Conservation (phyloP, 30 jellyfish, hydroid and myxozoan species). For the Aurelia aurita region DNA sequence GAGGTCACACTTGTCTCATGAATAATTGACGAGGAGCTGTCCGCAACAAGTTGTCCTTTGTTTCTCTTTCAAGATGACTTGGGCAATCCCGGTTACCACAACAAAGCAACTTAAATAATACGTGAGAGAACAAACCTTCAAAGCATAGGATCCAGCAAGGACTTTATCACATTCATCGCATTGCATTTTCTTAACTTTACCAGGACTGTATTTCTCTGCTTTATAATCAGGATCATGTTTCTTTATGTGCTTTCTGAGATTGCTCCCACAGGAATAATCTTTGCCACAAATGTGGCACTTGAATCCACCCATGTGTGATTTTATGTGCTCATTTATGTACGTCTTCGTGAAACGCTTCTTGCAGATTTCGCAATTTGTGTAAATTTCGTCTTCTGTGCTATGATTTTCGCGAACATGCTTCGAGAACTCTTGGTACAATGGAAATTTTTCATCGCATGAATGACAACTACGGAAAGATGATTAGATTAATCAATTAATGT, state of each 20-base stretch:
- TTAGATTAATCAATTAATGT: too few species aligned
- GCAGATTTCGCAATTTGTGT: conserved; percentile 31
- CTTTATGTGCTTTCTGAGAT: conserved; percentile 56
- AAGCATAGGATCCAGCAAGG: conserved; percentile 47
- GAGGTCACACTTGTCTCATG: too few species aligned
- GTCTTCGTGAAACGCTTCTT: conserved; percentile 32
- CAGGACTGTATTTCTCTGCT: conserved; percentile 23
- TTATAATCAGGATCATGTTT: conserved; percentile 54
- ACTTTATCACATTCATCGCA: conserved; percentile 64
- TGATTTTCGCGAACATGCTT: conserved; percentile 46
- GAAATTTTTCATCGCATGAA: conserved; percentile 21
- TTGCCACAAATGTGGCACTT: conserved; percentile 47
- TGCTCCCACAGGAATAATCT: conserved; percentile 63
- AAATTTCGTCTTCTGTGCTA: conserved; percentile 22
- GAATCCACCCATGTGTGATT: conserved; percentile 49
- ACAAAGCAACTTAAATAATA: too few species aligned
- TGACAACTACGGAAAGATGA: conserved; percentile 21
- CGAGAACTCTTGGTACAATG: background rate
- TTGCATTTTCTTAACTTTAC: background rate
- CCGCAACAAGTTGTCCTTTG: too few species aligned
- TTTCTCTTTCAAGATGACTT: too few species aligned
- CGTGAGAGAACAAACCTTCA: conserved; percentile 35
- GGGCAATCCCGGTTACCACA: too few species aligned
- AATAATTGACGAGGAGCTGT: too few species aligned
- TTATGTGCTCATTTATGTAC: conserved; percentile 58